Evolutionary conservation across 2,888 invertebrate genomes (phyloP).

Genomic region (Leucophenga montana): DNA sequence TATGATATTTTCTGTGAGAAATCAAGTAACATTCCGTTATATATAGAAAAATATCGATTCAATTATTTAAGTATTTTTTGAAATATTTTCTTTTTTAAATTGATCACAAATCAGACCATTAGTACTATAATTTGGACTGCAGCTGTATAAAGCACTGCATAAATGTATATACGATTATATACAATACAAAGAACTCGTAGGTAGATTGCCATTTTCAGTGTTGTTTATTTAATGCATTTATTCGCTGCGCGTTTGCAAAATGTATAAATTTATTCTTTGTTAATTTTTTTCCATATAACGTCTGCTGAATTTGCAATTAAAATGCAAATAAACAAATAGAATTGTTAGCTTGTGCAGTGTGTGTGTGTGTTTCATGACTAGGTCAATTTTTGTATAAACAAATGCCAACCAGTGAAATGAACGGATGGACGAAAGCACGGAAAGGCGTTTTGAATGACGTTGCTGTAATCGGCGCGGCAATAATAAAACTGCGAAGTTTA

Average conservation of each 20-base stretch:
- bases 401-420: not conserved
- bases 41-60: no score
- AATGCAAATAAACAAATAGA: conserved; percentile 10
- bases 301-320: not conserved
- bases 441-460: not conserved
- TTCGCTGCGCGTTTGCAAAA: not conserved
- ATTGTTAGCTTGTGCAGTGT: not conserved
- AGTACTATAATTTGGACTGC: no score
- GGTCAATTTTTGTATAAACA: conserved; percentile 13
- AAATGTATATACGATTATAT: no score
- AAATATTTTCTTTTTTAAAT: no score
- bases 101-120: no score
- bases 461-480: not conserved
- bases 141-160: no score
- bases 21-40: no score
- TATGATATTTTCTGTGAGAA: no score
- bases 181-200: no score
- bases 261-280: not conserved
- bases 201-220: no score
- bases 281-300: not conserved
- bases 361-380: not conserved
- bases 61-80: no score
- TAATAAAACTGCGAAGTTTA: conserved; percentile 16
- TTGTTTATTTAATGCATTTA: not conserved
- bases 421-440: not conserved